Evolutionary conservation across 1,140 invertebrate species (phyloP), one percentile per base, ranked within the genome.

Genomic region (Temnothorax nylanderi): DNA sequence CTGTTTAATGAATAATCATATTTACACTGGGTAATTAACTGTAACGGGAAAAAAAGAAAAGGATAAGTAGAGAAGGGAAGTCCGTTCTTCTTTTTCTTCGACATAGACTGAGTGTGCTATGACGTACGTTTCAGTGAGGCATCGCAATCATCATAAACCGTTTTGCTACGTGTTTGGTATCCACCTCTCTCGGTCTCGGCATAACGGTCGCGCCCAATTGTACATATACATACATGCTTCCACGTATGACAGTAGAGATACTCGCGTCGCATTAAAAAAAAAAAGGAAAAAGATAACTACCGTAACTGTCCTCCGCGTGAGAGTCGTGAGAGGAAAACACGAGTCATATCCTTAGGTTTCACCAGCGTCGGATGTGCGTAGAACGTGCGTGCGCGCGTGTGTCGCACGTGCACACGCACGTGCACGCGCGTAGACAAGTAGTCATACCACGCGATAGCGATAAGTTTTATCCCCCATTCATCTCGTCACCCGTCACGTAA

Each of bases 1-100:
- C 94, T 95, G 93, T 95, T 94, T 93, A 93, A 94, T 77, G 85
- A 94, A 84, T 94, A 93, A 93, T 92, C 88, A 72, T 93, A 94
- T 84, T 92, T 88, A 87, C 69, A 87, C 75, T 88, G 77, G 71
- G 34, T 87, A 90, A 86, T 82, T 77, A 71, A 86, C 47, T 71
- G 58, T 85, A 81, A 37, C 37, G 49, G 51, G 65, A 44, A 86
- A 67, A 37, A 82, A 47, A 71, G 88, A 76, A 65, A 74, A 47
- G 21, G 44, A 81, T 77, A 77, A 58, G 32, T 87, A 37, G 47
- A 69, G 37, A 60, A 26, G 80, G 16, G 13, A 13, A 21, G 49
- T 58, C 37, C 10, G 34, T 58, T 71, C 58, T 78, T 44, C 69
- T 49, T 67, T 78, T 85, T 88, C 54, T 56, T 85, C 56, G 64